A percentile compares a stretch with the other conserved stretches of the same genome.
Conservation (phyloP, 2,888 invertebrate species). For the Dicroscelio sp. region DNA sequence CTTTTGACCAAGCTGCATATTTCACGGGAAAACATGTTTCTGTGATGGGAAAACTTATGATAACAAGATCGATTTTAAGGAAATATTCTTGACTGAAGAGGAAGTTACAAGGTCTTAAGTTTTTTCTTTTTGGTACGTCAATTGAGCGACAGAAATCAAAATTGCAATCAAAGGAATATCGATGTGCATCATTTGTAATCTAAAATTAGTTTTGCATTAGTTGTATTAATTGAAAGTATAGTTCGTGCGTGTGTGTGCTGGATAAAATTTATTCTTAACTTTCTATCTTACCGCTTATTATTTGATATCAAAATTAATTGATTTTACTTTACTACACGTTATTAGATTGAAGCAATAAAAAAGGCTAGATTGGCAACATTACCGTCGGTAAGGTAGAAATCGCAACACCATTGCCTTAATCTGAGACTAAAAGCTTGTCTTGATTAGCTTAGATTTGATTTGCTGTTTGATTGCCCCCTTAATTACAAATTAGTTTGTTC, state of each 20-base stretch:
- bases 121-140: too few species aligned
- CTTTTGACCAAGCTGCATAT: constrained; percentile 6
- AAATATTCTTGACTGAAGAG: background rate
- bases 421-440: constrained; percentile 26
- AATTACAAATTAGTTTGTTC: constrained; percentile 4
- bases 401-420: constrained; percentile 17
- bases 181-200: constrained; percentile 77
- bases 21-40: background rate
- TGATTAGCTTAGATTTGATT: constrained; percentile 43
- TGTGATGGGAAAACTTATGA: constrained; percentile 77
- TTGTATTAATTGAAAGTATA: constrained; percentile 22
- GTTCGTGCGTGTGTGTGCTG: constrained; percentile 75
- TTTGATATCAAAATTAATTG: too few species aligned
- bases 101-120: background rate
- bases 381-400: constrained; percentile 68
- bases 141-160: too few species aligned
- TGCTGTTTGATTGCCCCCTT: constrained; percentile 46
- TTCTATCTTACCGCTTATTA: constrained; percentile 50
- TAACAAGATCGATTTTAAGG: constrained; percentile 76
- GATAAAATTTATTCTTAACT: constrained; percentile 34
- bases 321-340: too few species aligned
- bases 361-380: too few species aligned
- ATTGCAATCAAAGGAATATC: constrained; percentile 54
- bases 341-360: too few species aligned
- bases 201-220: constrained; percentile 21